Base-by-base conservation (phyloP, 1,140 invertebrate genomes). In the Latrodectus geometricus region DNA sequence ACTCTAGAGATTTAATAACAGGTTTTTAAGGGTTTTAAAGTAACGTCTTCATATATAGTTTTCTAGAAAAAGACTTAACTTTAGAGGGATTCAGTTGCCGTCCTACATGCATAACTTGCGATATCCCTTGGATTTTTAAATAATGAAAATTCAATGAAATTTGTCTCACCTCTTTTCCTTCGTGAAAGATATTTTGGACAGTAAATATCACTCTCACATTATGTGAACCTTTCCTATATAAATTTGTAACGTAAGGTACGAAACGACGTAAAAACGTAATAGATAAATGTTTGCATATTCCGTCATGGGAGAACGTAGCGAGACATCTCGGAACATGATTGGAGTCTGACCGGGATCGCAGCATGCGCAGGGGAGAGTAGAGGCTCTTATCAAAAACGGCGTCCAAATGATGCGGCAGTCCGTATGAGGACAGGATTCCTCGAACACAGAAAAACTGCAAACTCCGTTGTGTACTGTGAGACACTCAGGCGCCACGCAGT, bases 141-240 rank as follows among this genome's bases (percentile, higher is more conserved):
- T 20, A 84, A 65, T 17, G 35, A 15, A 2, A 84, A 70, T 84
- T 84, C 66, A 75, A 56, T 48, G 72, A 74, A 74, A 73, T 48
- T 14, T 75, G 3, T 66, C 70, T 8, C 23, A 84, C 75, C 21
- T 84, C 54, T 17, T 66, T 84, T 9, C 81, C 81, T 54, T 84
- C 65, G 50, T 84, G 72, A 75, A 84, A 84, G 35, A 82, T 48
- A 48, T 84, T 73, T 66, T 75, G 72, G 9, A 61, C n/a, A 9
- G 75, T 66, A 61, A 74, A 84, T 9, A 84, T 73, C 8, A 84
- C 35, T 4, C 35, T 69, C 11, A 66, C 9, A 49, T 75, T 52
- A 75, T 84, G 70, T n/a, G 7, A 21, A 15, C n/a, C 8, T 49
- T 70, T 74, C 35, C 54, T 74, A 65, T 61, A 84, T 1, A 84